Evolutionary conservation across 2,797 vertebrate genomes (phyloP).

Genomic region (Tachyglossus aculeatus): DNA sequence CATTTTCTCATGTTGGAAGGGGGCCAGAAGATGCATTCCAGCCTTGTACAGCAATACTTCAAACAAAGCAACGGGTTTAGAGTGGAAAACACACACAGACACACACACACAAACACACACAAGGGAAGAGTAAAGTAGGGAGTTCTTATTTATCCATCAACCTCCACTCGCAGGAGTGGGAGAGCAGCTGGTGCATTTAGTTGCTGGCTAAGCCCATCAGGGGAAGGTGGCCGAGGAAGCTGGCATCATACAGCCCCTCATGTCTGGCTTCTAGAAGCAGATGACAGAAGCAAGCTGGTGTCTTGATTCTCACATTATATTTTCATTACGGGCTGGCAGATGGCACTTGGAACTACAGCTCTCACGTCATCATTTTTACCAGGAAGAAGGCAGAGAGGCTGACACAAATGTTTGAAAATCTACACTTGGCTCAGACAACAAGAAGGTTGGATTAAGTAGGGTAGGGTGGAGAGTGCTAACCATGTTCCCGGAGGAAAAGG

Average conservation of each 20-base stretch:
- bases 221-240: slow-evolving; percentile 39
- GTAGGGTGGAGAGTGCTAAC: background rate
- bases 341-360: slow-evolving; percentile 36
- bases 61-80: too few relatives aligned
- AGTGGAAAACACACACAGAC: too few relatives aligned
- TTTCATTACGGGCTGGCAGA: slow-evolving; percentile 56
- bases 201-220: background rate
- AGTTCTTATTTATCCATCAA: too few relatives aligned
- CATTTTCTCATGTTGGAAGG: too few relatives aligned
- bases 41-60: too few relatives aligned
- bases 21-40: too few relatives aligned
- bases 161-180: background rate
- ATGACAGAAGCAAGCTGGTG: slow-evolving; percentile 54
- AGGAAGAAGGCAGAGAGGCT: slow-evolving; percentile 26
- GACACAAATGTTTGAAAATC: slow-evolving; percentile 46
- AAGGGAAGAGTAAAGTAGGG: background rate
- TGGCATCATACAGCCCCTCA: slow-evolving; percentile 34
- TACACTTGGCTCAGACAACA: slow-evolving; percentile 17
- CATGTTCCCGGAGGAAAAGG: too few relatives aligned
- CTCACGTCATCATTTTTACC: slow-evolving; percentile 34
- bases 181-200: slow-evolving; percentile 2
- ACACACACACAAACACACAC: too few relatives aligned
- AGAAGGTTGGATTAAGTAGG: background rate
- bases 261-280: slow-evolving; percentile 4
- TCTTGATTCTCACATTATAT: slow-evolving; percentile 48